Evolutionary conservation across 2,888 invertebrate genomes (phyloP), one percentile per base, ranked within the genome.

Genomic region (Agrypnus murinus): DNA sequence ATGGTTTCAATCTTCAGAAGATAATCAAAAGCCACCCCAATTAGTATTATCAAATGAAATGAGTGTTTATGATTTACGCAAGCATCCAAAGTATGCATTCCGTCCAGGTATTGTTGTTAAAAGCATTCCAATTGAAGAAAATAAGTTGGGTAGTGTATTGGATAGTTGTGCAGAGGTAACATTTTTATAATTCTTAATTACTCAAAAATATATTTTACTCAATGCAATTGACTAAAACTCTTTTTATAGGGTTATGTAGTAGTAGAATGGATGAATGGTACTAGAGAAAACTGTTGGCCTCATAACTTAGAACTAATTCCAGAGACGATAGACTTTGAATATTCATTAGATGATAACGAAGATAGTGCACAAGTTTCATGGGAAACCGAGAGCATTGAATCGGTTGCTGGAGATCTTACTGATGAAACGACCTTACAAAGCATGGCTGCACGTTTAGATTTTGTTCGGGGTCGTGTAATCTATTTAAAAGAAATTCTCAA

Each of bases 21-120:
- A 70, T 8, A 79, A 79, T 25, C 76, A 81, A 60, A 79, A 79
- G 50, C 82, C 81, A 1, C 64, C 38, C 2, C 9, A 76, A 14
- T 77, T 79, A 63, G 57, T 81, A 31, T 67, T 69, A 17, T 77
- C 77, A 6, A 80, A 78, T 62, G 97, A 97, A 87, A 92, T 95
- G 81, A 96, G 96, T 85, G 98, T 98, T 3, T 98, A 98, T 84
- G 98, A 98, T 85, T 87, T 98, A 60, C 96, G 95, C 81, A 97
- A 97, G 86, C 98, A 98, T 86, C 93, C 95, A 0, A 96, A 96
- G 84, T 97, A 95, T 86, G 94, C 95, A 82, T 98, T 95, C 86
- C 90, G 97, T 77, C 96, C 97, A 7, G 97, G 97, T 15, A 95
- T 95, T 9, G 93, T 95, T 80, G 97, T 98, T 59, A 95, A 96